phyloP scores from a whole-genome alignment of 2,113 vertebrate genomes.

The Neotoma lepida region DNA sequence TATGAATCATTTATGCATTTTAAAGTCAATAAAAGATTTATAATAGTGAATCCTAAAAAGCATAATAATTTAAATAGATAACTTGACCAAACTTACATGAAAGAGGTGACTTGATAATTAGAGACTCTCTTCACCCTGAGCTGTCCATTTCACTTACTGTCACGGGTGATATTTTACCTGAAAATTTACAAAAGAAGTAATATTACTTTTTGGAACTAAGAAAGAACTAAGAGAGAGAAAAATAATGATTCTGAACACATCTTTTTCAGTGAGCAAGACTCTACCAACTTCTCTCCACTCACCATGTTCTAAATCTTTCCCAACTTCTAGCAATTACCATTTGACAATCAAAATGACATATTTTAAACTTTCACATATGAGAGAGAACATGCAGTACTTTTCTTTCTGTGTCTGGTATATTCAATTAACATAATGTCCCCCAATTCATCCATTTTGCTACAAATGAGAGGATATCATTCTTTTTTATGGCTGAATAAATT shows the following conservation, averaged over 20 bases:
- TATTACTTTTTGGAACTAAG: background rate
- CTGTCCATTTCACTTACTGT: background rate
- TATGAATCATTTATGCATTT: background rate
- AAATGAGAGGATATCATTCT: conserved; percentile 18
- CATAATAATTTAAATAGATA: background rate
- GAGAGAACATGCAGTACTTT: background rate
- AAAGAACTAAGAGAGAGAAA: background rate
- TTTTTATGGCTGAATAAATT: conserved; percentile 34
- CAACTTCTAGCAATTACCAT: background rate
- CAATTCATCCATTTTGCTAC: conserved; percentile 29
- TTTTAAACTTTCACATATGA: background rate
- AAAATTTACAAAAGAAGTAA: background rate
- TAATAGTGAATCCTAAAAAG: background rate
- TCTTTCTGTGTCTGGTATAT: background rate
- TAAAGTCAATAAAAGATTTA: background rate
- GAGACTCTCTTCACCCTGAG: background rate
- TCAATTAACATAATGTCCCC: conserved; percentile 32
- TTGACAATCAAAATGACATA: background rate
- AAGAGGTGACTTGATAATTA: background rate
- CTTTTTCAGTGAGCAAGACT: background rate
- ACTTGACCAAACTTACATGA: background rate
- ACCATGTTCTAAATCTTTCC: no score
- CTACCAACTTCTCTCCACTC: background rate
- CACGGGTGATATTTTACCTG: background rate
- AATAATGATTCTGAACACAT: background rate